Base-by-base conservation (phyloP, 2,113 vertebrate species). In the Heliornis fulica region DNA sequence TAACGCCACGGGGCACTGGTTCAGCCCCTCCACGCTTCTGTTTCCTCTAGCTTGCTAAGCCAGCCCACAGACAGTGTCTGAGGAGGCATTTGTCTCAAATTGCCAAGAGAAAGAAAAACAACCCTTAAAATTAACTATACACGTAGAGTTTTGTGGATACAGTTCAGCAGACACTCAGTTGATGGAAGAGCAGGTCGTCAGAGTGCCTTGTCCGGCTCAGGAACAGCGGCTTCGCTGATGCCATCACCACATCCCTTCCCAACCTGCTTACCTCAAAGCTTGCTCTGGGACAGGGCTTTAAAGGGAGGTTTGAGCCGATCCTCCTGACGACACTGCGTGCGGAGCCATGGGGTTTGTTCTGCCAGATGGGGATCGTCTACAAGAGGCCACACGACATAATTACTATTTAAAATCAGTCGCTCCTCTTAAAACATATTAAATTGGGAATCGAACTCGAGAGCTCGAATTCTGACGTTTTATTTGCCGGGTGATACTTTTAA, bases 331-430 rank as follows among this genome's bases (percentile, higher is more conserved):
- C 99, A 66, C 99, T 99, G 38, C 99, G 99, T 7, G 99, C 98
- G 4, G 99, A 98, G 90, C 99, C 99, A 20, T 99, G 98, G 29
- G 99, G 99, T 92, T 99, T 99, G 97, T 99, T 99, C 98, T 99
- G 99, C 99, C 99, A 99, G 94, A 99, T 99, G 80, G 99, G 99
- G 93, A 99, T 98, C 23, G 99, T 99, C 97, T 99, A 87, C 29
- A 74, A 77, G 71, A 89, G 22, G 10, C 63, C n/a, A 51, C 0
- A 7, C 28, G 13, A 50, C 8, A 51, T 1, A 16, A 19, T 80
- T 18, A 77, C 8, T 5, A 15, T 0, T n/a, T 9, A 9, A 13
- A 41, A 6, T 2, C 69, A 34, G n/a, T 9, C 1, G 3, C 21
- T 13, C 28, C 32, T 11, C 25, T 25, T 10, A 20, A 8, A 10